These are phyloP conservation scores for Ameiurus melas DNA, from an alignment of 2,113 vertebrate species.

Conservation along the genomic window DNA sequence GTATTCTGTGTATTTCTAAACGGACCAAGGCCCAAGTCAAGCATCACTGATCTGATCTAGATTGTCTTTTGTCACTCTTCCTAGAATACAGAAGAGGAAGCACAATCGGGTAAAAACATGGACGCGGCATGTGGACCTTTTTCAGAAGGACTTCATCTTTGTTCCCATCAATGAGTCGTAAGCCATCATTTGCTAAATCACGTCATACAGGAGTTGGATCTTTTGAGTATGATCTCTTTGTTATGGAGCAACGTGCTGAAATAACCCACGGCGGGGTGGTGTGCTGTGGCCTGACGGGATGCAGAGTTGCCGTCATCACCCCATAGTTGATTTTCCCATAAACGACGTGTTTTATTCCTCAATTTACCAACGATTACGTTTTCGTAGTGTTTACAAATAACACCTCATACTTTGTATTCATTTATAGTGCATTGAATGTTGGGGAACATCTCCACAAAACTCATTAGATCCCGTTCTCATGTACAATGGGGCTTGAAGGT, in stretches of 20 bases:
- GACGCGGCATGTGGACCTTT: constrained; percentile 97
- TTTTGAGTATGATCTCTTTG: background rate
- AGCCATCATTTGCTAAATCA: constrained; percentile 63
- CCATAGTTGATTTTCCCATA: background rate
- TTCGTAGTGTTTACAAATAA: too few species aligned
- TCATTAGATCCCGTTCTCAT: too few species aligned
- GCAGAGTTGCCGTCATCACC: background rate
- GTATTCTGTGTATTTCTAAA: background rate
- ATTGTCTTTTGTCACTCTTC: background rate
- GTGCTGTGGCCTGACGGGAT: background rate
- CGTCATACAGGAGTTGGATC: background rate
- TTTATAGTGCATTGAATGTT: too few species aligned
- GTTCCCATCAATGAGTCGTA: constrained; percentile 99
- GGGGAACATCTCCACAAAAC: too few species aligned
- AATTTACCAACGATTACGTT: background rate
- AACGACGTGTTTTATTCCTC: background rate
- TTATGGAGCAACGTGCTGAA: background rate
- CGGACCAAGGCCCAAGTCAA: background rate
- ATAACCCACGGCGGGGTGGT: background rate
- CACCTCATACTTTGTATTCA: background rate
- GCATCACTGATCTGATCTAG: background rate
- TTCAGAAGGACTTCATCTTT: constrained; percentile 98
- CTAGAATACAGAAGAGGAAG: constrained; percentile 90
- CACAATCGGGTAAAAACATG: constrained; percentile 97
- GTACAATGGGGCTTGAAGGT: too few species aligned